Evolutionary conservation across 2,888 invertebrate genomes (phyloP).

Genomic region (Drosophila imparisetae): DNA sequence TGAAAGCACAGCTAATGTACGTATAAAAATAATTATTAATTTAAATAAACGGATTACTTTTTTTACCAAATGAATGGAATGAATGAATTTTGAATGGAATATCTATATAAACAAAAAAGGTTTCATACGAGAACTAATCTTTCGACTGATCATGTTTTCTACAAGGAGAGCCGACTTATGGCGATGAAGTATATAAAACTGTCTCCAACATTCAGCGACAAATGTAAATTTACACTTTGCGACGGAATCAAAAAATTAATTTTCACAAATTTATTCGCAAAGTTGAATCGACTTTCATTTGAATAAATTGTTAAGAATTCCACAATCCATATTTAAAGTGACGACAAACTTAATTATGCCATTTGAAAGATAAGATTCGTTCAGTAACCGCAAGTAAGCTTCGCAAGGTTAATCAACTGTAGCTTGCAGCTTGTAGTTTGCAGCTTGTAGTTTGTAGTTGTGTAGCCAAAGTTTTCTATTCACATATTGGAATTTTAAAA

Average conservation of each 20-base stretch:
- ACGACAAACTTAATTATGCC: slow-evolving; percentile 4
- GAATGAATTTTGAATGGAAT: not conserved
- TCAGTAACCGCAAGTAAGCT: not conserved
- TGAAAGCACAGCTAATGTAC: not conserved
- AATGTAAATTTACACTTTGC: not conserved
- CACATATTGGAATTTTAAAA: not conserved
- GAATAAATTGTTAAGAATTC: not conserved
- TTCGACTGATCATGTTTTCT: not conserved
- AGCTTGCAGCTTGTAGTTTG: not conserved
- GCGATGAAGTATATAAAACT: not conserved
- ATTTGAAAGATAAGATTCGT: slow-evolving; percentile 8
- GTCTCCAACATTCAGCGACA: not conserved
- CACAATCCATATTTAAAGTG: not conserved
- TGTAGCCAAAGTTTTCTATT: not conserved
- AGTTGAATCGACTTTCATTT: not conserved
- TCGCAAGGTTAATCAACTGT: not conserved
- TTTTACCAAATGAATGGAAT: not conserved
- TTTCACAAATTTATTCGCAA: not conserved
- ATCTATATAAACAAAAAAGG: not conserved
- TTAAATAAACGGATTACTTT: not conserved
- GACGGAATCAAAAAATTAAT: not conserved
- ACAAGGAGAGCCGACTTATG: not conserved
- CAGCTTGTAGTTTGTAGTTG: not conserved
- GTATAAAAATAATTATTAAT: not conserved
- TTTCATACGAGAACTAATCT: not conserved